phyloP scores from a whole-genome alignment of 2,113 vertebrate genomes.

The Aplodontia rufa region DNA sequence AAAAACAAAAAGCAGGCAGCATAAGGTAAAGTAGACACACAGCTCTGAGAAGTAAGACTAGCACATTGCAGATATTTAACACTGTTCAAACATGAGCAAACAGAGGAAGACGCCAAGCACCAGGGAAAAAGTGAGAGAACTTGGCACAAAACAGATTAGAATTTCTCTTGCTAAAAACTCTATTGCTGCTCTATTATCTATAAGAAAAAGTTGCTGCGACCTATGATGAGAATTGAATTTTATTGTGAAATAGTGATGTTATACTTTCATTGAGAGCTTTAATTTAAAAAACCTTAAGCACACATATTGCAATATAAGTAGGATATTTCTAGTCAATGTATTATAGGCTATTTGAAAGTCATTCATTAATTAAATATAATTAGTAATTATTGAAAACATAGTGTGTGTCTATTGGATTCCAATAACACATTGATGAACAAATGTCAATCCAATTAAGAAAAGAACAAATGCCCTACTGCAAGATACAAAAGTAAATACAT shows the following conservation, averaged over 20 bases:
- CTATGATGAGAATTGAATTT: not conserved
- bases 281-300: not conserved
- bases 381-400: not conserved
- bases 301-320: not conserved
- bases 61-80: not conserved
- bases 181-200: not conserved
- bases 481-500: not conserved
- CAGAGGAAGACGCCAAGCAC: not conserved
- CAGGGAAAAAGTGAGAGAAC: not conserved
- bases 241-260: not conserved
- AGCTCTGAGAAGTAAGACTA: not conserved
- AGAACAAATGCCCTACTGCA: not conserved
- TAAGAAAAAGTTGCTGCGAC: not conserved
- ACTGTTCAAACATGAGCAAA: not conserved
- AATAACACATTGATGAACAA: not conserved
- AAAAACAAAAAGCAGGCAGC: too few relatives aligned
- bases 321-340: not conserved
- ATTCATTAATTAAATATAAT: not conserved
- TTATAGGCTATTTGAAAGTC: not conserved
- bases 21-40: not conserved
- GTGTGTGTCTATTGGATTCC: not conserved
- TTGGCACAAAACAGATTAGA: not conserved
- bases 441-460: not conserved
- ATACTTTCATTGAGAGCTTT: not conserved
- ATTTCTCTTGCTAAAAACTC: not conserved